Evolutionary conservation across 64 coral and sea anemone genomes (phyloP), one percentile per base, ranked within the genome.

Genomic region (Dendrophyllia cribrosa): DNA sequence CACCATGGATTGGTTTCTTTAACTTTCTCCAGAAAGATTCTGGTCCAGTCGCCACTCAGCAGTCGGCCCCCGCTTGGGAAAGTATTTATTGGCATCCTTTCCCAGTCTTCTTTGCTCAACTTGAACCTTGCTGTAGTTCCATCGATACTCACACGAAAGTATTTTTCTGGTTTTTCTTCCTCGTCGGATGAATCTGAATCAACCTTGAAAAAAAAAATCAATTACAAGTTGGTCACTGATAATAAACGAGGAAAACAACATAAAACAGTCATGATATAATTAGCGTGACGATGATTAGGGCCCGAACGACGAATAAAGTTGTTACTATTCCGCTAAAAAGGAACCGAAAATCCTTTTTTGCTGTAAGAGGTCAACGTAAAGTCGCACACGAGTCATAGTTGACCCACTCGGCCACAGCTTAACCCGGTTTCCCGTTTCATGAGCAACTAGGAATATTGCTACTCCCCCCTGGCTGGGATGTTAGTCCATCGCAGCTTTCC

Each of bases 1-100:
- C 80, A 84, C 80, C 80, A 84, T 84, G 80, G 80, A 61, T 84
- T 84, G 46, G 61, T 84, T 84, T 84, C 80, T 68, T 84, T 84
- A 13, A 84, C 80, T 68, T 84, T 84, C 45, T n/a, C 48, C 0
- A 69, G 80, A 15, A 84, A 84, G 44, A 84, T 84, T 51, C 80
- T 60, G 20, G 80, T 84, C 80, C 80, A 84, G 61, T 84, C 80
- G 17, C 80, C 80, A 62, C 80, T 84, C 9, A 84, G 47, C 60
- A 84, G 21, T 84, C 80, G 60, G 80, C 80, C 80, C 14, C 80
- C 80, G n/a, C 80, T 84, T 5, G 80, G 80, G 44, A 69, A 84
- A 50, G 80, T 84, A n/a, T 84, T 84, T 43, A 84, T 84, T 49
- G 80, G 80, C 50, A 84, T 84, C 46, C 62, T 84, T 49, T 84